Percentiles rank a stretch among this genome's conserved stretches.
These are phyloP conservation scores for Caenorhabditis sp. DNA, from an alignment of 2,888 invertebrate species.

Conservation along the genomic window DNA sequence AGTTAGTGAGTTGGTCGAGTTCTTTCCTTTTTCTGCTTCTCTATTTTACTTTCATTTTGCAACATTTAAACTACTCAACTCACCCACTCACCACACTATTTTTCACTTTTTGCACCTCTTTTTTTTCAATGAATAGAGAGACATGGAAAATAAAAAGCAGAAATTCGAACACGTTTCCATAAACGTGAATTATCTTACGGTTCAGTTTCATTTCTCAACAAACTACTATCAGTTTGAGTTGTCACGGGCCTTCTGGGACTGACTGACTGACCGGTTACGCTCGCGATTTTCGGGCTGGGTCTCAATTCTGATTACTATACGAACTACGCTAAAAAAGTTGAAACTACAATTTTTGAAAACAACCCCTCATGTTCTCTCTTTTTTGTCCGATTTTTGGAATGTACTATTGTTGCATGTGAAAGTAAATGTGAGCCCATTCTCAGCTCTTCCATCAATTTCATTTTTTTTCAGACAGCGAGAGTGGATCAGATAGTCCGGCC, in stretches of 20 bases:
- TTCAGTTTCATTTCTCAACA: no score
- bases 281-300: no score
- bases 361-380: no score
- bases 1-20: constrained; percentile 68
- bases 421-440: not conserved
- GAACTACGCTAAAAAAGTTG: no score
- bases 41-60: constrained; percentile 6
- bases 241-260: no score
- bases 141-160: no score
- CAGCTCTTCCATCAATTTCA: not conserved
- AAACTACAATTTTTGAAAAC: no score
- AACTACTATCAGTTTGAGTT: no score
- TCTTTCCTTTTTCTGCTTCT: constrained; percentile 33
- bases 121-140: not conserved
- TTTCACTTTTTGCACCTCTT: constrained; percentile 7
- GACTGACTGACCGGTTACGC: no score
- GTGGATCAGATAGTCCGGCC: constrained; percentile 45
- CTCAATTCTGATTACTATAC: no score
- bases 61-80: constrained; percentile 19
- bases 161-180: no score
- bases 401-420: not conserved
- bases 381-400: not conserved
- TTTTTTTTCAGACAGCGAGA: constrained; percentile 36
- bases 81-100: constrained; percentile 10
- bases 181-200: no score